These are phyloP conservation scores for Patiria pectinifera DNA, from an alignment of 53 echinoderm and acorn worm genomes.

Conservation along the genomic window DNA sequence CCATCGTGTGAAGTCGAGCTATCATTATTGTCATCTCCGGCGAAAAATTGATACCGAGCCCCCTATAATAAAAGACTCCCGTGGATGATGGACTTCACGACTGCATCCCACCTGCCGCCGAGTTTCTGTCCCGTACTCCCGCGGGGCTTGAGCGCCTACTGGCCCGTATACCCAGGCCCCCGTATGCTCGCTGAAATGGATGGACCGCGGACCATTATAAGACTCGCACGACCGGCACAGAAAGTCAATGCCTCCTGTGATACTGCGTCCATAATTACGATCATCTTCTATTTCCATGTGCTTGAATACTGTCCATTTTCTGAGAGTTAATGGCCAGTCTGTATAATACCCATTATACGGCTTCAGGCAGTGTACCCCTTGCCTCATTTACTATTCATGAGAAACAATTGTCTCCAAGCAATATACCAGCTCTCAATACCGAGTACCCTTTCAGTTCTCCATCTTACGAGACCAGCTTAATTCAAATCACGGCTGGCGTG, in stretches of 20 bases:
- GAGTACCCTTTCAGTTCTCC: neutral
- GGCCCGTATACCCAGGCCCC: conserved; percentile 18
- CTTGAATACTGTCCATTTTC: neutral
- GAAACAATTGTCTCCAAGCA: neutral
- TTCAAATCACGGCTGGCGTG: conserved; percentile 1
- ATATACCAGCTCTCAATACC: neutral
- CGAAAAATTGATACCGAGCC: conserved; percentile 46
- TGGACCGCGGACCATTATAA: conserved; percentile 7
- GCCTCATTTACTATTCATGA: conserved; percentile 51
- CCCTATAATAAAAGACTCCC: neutral
- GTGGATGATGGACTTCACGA: neutral
- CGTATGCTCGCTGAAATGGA: conserved; percentile 22
- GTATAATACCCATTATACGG: neutral
- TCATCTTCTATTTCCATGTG: neutral
- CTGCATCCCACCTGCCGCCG: conserved; percentile 51
- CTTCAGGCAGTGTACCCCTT: neutral
- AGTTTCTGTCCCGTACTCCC: conserved; percentile 50
- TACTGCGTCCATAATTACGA: neutral
- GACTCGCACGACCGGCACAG: neutral
- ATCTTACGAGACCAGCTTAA: neutral
- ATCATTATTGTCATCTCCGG: conserved; percentile 54
- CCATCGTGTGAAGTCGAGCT: conserved; percentile 45
- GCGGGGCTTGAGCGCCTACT: conserved; percentile 30
- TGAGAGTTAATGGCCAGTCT: neutral
- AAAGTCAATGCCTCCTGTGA: neutral